These are phyloP conservation scores for Pangasius krempfi DNA, from an alignment of 2,797 vertebrate species.

Conservation along the genomic window DNA sequence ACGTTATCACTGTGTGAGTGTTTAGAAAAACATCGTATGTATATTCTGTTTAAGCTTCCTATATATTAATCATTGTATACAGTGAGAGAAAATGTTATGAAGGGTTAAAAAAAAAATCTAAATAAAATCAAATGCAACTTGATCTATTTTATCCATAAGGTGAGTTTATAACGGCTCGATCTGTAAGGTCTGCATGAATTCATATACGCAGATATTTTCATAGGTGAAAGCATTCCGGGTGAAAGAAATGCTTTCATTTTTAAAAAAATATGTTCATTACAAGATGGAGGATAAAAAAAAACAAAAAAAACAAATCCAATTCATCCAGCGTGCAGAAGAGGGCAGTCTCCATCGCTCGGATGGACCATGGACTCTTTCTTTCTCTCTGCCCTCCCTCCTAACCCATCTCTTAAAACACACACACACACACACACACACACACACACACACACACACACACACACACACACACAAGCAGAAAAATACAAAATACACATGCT, in stretches of 20 bases:
- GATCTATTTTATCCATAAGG: neutral
- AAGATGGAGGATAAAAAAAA: conserved; percentile 48
- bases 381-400: conserved; percentile 45
- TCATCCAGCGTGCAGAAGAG: conserved; percentile 76
- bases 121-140: neutral
- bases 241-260: neutral
- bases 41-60: neutral
- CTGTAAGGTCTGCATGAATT: neutral
- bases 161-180: neutral
- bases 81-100: neutral
- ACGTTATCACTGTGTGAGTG: conserved; percentile 6
- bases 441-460: conserved; percentile 24
- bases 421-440: conserved; percentile 27
- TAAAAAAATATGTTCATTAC: conserved; percentile 10
- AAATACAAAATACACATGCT: neutral
- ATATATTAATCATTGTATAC: neutral
- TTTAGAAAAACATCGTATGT: no score
- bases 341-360: conserved; percentile 76
- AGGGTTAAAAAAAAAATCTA: neutral
- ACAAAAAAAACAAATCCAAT: conserved; percentile 50
- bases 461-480: conserved; percentile 4
- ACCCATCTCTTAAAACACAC: conserved; percentile 45
- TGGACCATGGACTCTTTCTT: conserved; percentile 34
- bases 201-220: neutral
- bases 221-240: neutral